Evolutionary conservation across 2,113 vertebrate species (phyloP).

Genomic region (Sinocyclocheilus grahami): DNA sequence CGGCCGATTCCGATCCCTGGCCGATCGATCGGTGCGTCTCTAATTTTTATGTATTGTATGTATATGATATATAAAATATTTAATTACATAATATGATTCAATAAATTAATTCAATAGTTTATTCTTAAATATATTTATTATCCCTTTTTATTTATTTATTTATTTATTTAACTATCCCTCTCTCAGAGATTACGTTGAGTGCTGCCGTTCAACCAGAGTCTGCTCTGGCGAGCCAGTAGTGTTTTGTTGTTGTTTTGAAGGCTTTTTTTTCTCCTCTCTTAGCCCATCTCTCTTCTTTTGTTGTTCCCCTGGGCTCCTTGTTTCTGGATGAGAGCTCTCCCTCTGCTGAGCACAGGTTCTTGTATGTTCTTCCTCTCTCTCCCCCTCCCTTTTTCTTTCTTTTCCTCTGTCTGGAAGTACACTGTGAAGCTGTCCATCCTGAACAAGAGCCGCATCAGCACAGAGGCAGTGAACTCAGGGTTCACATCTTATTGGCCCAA

Average conservation of each 20-base stretch:
- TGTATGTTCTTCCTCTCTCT: slow-evolving; percentile 59
- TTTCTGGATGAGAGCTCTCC: slow-evolving; percentile 80
- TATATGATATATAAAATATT: no score
- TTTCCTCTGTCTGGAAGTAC: slow-evolving; percentile 51
- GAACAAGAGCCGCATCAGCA: slow-evolving; percentile 55
- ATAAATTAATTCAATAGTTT: no score
- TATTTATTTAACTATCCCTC: not conserved
- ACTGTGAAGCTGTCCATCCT: slow-evolving; percentile 52
- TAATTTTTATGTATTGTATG: no score
- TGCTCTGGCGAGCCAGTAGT: slow-evolving; percentile 66
- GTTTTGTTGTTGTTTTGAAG: slow-evolving; percentile 78
- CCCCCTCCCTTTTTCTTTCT: slow-evolving; percentile 50
- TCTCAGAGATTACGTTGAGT: slow-evolving; percentile 72
- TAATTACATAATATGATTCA: no score
- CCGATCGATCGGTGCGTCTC: no score
- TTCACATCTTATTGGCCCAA: slow-evolving; percentile 26
- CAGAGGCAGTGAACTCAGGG: slow-evolving; percentile 33
- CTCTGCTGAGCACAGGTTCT: slow-evolving; percentile 78
- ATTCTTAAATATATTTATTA: no score
- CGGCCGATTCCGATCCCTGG: no score
- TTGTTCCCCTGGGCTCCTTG: slow-evolving; percentile 76
- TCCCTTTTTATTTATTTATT: not conserved
- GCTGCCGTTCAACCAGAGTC: slow-evolving; percentile 75
- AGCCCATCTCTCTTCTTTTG: slow-evolving; percentile 61
- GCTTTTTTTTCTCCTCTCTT: slow-evolving; percentile 51